Evolutionary conservation across 2,888 invertebrate genomes (phyloP).

Genomic region (Drosophila demipolita): DNA sequence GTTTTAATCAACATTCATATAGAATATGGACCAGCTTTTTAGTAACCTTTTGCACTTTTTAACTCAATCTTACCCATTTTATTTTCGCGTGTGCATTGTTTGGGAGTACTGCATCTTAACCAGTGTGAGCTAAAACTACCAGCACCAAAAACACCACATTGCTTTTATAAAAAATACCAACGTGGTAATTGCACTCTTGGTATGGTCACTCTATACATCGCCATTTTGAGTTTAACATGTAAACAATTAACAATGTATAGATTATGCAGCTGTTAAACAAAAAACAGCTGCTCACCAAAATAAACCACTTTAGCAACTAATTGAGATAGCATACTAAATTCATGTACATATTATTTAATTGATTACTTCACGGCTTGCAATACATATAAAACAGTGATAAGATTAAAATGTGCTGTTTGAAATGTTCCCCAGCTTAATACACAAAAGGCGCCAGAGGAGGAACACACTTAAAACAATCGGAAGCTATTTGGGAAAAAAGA

Average conservation of each 20-base stretch:
- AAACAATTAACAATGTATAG: conserved; percentile 7
- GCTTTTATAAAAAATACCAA: conserved; percentile 31
- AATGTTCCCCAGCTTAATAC: conserved; percentile 15
- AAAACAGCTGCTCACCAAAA: conserved; percentile 24
- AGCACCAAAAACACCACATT: conserved; percentile 18
- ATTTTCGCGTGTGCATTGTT: conserved; percentile 73
- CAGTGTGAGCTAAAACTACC: conserved; percentile 34
- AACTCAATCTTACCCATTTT: conserved; percentile 77
- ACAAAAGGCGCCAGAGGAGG: neutral
- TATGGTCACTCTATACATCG: conserved; percentile 32
- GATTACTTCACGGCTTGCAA: conserved; percentile 41
- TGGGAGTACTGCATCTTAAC: conserved; percentile 61
- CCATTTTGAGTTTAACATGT: conserved; percentile 34
- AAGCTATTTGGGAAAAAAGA: conserved; percentile 82
- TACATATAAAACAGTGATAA: conserved; percentile 52
- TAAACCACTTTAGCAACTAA: neutral
- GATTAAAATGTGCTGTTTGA: conserved; percentile 47
- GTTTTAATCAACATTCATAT: neutral
- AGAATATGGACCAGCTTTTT: conserved; percentile 29
- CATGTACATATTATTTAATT: conserved; percentile 48
- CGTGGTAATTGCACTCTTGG: neutral
- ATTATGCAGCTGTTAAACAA: neutral
- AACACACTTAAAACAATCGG: conserved; percentile 81
- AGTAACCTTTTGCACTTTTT: conserved; percentile 51
- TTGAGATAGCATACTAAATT: conserved; percentile 32